Evolutionary conservation across 2,113 vertebrate species (phyloP), one percentile per base, ranked within the genome.

Genomic region (Neolamprologus toae): DNA sequence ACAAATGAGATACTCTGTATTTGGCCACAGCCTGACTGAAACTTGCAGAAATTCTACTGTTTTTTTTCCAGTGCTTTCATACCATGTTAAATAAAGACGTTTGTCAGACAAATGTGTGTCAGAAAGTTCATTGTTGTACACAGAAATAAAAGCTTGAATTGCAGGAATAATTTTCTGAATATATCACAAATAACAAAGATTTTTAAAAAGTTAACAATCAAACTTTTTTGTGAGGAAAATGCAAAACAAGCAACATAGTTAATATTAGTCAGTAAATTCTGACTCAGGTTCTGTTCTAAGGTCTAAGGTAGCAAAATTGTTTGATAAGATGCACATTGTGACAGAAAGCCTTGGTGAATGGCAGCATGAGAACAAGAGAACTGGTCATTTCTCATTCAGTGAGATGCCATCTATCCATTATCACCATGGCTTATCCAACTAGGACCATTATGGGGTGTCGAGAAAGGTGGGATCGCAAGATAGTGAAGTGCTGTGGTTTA

Each of bases 11-110:
- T 63, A 21, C 7, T 16, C 4, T 28, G 45, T 87, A 19, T 87
- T 79, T 81, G 17, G 66, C 17, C 37, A 61, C 31, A 80, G 54
- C 12, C 14, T 63, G 45, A 86, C 8, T 80, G 66, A 87, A 85
- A 88, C 4, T 68, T 81, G n/a, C n/a, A 73, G 81, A 23, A 86
- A 78, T 82, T 42, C 10, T 37, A 37, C 19, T 26, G 7, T 13
- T 68, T 68, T 37, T 37, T 61, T 4, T 0, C 28, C 49, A 28
- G 16, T 14, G 6, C 47, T 88, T 73, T 79, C 14, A 49, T 42
- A 91, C 63, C 37, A 76, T 85, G 61, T 81, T 73, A 45, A 95
- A 92, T 93, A 95, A 94, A 93, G 6, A 86, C 23, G 2, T 82
- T 88, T 84, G 35, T 47, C 87, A 88, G 76, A 87, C 40, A n/a